Evolutionary conservation across 2,888 invertebrate genomes (phyloP).

Genomic region (Caenorhabditis macrosperma): DNA sequence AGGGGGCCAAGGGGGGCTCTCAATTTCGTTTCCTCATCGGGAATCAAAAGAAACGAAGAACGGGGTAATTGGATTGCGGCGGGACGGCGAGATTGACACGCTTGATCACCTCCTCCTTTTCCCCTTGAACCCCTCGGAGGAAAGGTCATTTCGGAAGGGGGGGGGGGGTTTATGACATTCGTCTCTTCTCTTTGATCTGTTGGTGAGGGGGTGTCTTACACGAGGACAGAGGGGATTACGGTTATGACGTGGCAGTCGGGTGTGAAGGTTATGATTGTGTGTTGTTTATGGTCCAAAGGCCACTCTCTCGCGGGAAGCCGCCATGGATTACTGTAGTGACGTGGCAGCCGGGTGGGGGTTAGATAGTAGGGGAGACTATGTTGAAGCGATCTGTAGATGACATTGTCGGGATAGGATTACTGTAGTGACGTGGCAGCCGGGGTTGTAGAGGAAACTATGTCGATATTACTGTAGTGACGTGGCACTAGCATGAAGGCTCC

Average conservation of each 20-base stretch:
- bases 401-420: too few species aligned
- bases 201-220: constrained; percentile 1
- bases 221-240: background rate
- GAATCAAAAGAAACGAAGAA: background rate
- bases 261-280: constrained; percentile 25
- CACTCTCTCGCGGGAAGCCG: too few species aligned
- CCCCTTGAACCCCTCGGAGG: constrained; percentile 22
- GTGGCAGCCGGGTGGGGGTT: too few species aligned
- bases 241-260: constrained; percentile 35
- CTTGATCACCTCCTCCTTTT: constrained; percentile 45
- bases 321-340: too few species aligned
- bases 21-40: background rate
- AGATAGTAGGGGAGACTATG: too few species aligned
- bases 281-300: background rate
- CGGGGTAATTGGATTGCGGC: constrained; percentile 35
- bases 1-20: background rate
- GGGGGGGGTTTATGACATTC: constrained; percentile 22
- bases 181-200: constrained; percentile 3
- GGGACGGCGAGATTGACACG: constrained; percentile 31
- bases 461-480: too few species aligned
- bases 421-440: too few species aligned
- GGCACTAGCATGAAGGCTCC: too few species aligned
- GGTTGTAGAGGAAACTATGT: too few species aligned
- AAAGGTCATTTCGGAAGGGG: constrained; percentile 36
- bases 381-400: too few species aligned